Percentiles rank a stretch among this genome's conserved stretches.
Evolutionary conservation across 1,140 invertebrate species (phyloP).

Genomic region (Anoplophora glabripennis): DNA sequence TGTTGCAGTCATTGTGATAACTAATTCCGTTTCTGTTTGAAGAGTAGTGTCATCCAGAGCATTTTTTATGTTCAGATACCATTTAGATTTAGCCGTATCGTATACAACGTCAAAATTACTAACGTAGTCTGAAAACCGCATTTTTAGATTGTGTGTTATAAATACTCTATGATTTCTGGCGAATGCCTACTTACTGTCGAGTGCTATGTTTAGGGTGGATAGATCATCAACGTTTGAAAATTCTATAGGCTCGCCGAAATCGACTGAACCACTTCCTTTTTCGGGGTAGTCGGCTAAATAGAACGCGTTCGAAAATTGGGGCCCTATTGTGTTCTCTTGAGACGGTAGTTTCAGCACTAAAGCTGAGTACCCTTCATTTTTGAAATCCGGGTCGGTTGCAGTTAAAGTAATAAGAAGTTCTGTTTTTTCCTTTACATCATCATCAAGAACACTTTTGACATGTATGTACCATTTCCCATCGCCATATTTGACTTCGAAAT

Average conservation of each 20-base stretch:
- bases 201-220: not conserved
- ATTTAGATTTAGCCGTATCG: constrained; percentile 11
- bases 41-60: constrained; percentile 4
- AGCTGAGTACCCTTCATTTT: too few species aligned
- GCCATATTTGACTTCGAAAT: not conserved
- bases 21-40: not conserved
- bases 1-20: constrained; percentile 20
- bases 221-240: not conserved
- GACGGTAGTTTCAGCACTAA: too few species aligned
- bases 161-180: not conserved
- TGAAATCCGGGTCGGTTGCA: too few species aligned
- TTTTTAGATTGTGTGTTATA: not conserved
- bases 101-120: constrained; percentile 10
- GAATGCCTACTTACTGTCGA: not conserved
- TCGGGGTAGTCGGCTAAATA: too few species aligned
- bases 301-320: too few species aligned
- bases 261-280: too few species aligned
- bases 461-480: not conserved
- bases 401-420: too few species aligned
- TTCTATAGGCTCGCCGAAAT: not conserved
- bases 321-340: too few species aligned
- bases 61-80: constrained; percentile 1
- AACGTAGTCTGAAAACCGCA: constrained; percentile 1
- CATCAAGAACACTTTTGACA: not conserved
- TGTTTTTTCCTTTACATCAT: too few species aligned